Evolutionary conservation across 2,113 vertebrate species (phyloP).

Genomic region (Gymnocephalus cernua): DNA sequence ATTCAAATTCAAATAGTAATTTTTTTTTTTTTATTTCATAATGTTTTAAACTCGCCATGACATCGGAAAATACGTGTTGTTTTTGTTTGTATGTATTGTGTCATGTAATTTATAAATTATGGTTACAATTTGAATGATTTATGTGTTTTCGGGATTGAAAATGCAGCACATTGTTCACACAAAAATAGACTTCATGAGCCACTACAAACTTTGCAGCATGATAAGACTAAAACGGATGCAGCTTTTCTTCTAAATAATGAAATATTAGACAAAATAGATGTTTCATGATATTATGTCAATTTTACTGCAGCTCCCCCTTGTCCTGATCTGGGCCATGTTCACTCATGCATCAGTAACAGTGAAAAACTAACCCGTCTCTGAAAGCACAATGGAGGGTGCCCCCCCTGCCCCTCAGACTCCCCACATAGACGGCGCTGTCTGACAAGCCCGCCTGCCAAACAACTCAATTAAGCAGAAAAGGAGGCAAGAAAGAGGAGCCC

Average conservation of each 20-base stretch:
- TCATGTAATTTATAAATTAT: background rate
- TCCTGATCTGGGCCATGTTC: slow-evolving; percentile 72
- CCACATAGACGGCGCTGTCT: slow-evolving; percentile 83
- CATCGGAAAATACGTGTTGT: background rate
- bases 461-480: slow-evolving; percentile 88
- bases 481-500: slow-evolving; percentile 81
- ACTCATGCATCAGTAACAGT: slow-evolving; percentile 84
- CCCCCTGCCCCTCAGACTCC: slow-evolving; percentile 79
- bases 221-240: background rate
- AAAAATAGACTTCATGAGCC: background rate
- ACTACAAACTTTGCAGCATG: background rate
- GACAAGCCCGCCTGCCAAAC: slow-evolving; percentile 86
- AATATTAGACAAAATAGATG: background rate
- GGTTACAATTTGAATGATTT: background rate
- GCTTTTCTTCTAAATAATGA: background rate
- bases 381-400: slow-evolving; percentile 78
- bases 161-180: background rate
- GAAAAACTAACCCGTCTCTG: slow-evolving; percentile 87
- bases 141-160: background rate
- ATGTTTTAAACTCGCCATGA: background rate
- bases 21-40: background rate
- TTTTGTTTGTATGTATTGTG: background rate
- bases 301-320: slow-evolving; percentile 20
- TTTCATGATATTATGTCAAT: slow-evolving; percentile 46
- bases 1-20: background rate